Percentiles rank a stretch among this genome's conserved stretches.
These are phyloP conservation scores for Pseudachorutes palmiensis DNA, from an alignment of 1,140 invertebrate species.

Conservation along the genomic window DNA sequence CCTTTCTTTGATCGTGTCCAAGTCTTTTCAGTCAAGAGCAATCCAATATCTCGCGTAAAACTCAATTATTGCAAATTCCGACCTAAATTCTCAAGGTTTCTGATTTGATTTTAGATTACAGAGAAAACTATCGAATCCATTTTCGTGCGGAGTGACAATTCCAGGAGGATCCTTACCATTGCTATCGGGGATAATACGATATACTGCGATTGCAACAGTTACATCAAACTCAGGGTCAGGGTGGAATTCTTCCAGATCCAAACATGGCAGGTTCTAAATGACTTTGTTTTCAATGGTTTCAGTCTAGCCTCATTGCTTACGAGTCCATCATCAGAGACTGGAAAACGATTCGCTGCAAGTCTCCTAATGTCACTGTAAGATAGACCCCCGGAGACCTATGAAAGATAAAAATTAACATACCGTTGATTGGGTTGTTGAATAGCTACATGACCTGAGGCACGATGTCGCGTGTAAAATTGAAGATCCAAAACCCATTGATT, in stretches of 20 bases:
- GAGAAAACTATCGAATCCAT: not conserved
- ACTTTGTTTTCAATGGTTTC: not conserved
- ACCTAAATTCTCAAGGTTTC: not conserved
- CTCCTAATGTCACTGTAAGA: not conserved
- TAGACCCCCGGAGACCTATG: not conserved
- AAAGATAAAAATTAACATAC: not conserved
- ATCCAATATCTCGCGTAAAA: slow-evolving; percentile 3
- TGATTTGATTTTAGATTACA: slow-evolving; percentile 14
- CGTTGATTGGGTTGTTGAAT: not conserved
- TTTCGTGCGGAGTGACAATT: not conserved
- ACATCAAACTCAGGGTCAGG: slow-evolving; percentile 19
- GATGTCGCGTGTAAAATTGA: slow-evolving; percentile 19
- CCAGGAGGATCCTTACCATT: not conserved
- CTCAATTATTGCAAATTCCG: not conserved
- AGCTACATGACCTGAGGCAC: slow-evolving; percentile 21
- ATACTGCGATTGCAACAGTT: slow-evolving; percentile 23
- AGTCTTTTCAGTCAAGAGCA: slow-evolving; percentile 15
- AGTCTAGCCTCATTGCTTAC: slow-evolving; percentile 17
- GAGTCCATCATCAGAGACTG: slow-evolving; percentile 11
- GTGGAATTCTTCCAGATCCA: no score
- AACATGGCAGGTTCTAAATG: not conserved
- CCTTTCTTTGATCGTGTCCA: slow-evolving; percentile 21
- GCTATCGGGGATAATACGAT: slow-evolving; percentile 23
- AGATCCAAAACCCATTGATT: not conserved
- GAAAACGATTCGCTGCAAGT: slow-evolving; percentile 14